Conservation (phyloP, 2,797 vertebrate genomes). For the Malurus leucopterus region DNA sequence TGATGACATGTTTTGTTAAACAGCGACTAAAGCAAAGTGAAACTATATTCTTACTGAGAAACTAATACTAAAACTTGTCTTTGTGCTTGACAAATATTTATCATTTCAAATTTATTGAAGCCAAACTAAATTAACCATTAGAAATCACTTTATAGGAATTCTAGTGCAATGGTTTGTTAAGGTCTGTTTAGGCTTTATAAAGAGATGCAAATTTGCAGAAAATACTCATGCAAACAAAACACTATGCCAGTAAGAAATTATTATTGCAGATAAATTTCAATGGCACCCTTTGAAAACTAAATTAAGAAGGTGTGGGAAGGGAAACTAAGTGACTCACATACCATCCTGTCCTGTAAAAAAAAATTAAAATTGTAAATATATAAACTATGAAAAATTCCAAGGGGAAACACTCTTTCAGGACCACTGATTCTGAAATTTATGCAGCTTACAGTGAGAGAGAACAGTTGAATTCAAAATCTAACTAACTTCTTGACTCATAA, state of each 20-base stretch:
- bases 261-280: background rate
- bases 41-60: background rate
- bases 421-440: background rate
- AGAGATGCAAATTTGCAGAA: background rate
- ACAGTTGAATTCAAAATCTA: background rate
- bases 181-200: background rate
- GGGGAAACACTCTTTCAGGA: background rate
- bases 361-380: background rate
- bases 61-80: background rate
- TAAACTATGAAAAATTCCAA: background rate
- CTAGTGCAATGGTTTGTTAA: background rate
- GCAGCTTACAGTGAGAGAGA: background rate
- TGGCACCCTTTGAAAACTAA: background rate
- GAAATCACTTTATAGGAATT: background rate
- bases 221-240: background rate
- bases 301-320: background rate
- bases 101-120: background rate
- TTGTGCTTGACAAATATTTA: background rate
- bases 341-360: background rate
- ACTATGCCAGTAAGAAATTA: background rate
- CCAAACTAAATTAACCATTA: background rate
- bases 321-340: background rate
- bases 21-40: background rate
- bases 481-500: background rate
- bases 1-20: background rate